These are phyloP conservation scores for Magallana nippona DNA, from an alignment of 2,888 invertebrate species.

Conservation along the genomic window DNA sequence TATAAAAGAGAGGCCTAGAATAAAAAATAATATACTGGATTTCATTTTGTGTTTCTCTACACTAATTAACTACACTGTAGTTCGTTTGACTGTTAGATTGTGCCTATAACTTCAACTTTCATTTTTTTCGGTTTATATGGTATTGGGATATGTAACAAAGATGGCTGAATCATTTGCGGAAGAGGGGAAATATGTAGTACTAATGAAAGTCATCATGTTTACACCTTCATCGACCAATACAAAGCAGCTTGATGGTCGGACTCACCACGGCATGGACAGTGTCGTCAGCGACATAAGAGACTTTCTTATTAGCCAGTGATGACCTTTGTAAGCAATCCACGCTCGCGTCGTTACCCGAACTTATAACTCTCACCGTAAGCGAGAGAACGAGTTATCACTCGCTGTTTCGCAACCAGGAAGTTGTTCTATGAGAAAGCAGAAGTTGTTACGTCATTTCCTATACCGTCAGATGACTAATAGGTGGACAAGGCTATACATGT, in stretches of 20 bases:
- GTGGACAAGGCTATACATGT: not conserved
- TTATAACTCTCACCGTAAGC: not conserved
- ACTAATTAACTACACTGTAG: not conserved
- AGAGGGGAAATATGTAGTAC: not conserved
- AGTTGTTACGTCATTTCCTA: not conserved
- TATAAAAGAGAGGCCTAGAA: not conserved
- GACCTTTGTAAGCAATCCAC: not conserved
- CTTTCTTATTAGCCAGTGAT: slow-evolving; percentile 11
- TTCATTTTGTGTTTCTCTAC: not conserved
- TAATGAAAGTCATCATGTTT: slow-evolving; percentile 15
- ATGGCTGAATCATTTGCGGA: slow-evolving; percentile 25
- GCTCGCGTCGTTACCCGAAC: not conserved
- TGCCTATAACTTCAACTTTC: no score
- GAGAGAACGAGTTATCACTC: not conserved
- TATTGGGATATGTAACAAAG: not conserved
- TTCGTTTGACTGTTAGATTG: no score
- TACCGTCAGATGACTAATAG: not conserved
- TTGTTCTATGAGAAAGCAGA: not conserved
- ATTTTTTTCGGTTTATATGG: not conserved
- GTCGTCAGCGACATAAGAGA: not conserved
- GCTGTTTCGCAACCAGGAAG: slow-evolving; percentile 27
- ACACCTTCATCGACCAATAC: slow-evolving; percentile 10
- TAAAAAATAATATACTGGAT: not conserved
- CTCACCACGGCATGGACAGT: not conserved
- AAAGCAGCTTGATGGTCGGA: not conserved